These are phyloP conservation scores for Zaprionus kolodkinae DNA, from an alignment of 1,140 invertebrate genomes.

Conservation along the genomic window DNA sequence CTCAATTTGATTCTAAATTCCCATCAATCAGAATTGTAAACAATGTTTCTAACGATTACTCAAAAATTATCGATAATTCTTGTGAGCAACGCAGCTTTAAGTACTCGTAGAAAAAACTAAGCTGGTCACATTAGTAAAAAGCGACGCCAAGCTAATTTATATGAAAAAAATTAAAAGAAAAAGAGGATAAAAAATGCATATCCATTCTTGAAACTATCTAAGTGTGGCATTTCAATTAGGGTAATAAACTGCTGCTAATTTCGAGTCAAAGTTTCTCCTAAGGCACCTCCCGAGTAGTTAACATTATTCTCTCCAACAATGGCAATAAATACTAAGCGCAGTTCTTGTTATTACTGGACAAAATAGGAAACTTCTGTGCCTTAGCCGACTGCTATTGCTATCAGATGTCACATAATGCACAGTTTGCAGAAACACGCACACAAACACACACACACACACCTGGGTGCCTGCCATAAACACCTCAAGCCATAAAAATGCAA, in stretches of 20 bases:
- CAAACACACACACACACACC: slow-evolving; percentile 10
- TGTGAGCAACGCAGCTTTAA: too few species aligned
- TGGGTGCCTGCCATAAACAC: slow-evolving; percentile 37
- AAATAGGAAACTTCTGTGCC: slow-evolving; percentile 14
- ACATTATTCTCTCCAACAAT: neutral
- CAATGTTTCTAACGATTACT: too few species aligned
- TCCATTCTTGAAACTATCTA: neutral
- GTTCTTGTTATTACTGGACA: slow-evolving; percentile 49
- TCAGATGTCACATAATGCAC: slow-evolving; percentile 71
- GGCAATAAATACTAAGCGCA: slow-evolving; percentile 53
- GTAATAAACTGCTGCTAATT: neutral
- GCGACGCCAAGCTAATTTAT: too few species aligned
- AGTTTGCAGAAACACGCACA: slow-evolving; percentile 18
- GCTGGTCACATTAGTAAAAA: too few species aligned
- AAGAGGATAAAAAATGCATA: neutral
- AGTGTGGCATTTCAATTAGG: neutral
- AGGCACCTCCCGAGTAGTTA: slow-evolving; percentile 19
- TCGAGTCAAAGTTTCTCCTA: neutral
- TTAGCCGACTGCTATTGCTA: slow-evolving; percentile 32
- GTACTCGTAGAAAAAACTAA: too few species aligned
- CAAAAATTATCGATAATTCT: too few species aligned
- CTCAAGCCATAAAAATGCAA: slow-evolving; percentile 71
- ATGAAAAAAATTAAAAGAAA: too few species aligned
- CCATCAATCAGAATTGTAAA: too few species aligned
- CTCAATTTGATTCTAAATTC: too few species aligned